Percentiles rank a stretch among this genome's conserved stretches.
These are phyloP conservation scores for Dermatemys mawii DNA, from an alignment of 2,113 vertebrate genomes.

Conservation along the genomic window DNA sequence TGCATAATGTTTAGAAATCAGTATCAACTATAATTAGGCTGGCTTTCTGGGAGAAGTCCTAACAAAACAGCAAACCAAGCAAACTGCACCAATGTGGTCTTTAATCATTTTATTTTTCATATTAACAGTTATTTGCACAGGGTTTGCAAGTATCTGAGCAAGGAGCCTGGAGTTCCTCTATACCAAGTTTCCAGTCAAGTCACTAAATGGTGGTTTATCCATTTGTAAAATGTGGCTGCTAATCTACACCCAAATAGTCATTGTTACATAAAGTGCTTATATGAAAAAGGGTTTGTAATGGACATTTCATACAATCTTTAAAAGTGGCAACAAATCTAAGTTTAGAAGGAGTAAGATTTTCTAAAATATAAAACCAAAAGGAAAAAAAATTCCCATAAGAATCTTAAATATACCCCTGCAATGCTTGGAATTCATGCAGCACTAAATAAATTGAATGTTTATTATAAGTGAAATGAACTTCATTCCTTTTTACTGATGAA, in stretches of 20 bases:
- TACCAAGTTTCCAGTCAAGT: neutral
- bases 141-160: neutral
- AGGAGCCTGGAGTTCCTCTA: neutral
- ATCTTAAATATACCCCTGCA: neutral
- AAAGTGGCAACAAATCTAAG: neutral
- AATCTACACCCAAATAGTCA: neutral
- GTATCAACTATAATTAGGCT: neutral
- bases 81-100: neutral
- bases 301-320: neutral
- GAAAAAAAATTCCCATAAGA: neutral
- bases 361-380: neutral
- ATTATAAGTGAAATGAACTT: neutral
- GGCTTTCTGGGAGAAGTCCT: neutral
- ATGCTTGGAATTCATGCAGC: neutral
- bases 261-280: neutral
- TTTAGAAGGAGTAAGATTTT: neutral
- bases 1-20: neutral
- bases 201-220: neutral
- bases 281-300: neutral
- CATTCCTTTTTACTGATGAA: neutral
- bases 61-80: neutral
- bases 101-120: neutral
- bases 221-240: neutral
- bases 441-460: neutral
- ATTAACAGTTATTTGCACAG: neutral